Conservation (phyloP, 2,888 invertebrate genomes). For the Machimus rusticus region DNA sequence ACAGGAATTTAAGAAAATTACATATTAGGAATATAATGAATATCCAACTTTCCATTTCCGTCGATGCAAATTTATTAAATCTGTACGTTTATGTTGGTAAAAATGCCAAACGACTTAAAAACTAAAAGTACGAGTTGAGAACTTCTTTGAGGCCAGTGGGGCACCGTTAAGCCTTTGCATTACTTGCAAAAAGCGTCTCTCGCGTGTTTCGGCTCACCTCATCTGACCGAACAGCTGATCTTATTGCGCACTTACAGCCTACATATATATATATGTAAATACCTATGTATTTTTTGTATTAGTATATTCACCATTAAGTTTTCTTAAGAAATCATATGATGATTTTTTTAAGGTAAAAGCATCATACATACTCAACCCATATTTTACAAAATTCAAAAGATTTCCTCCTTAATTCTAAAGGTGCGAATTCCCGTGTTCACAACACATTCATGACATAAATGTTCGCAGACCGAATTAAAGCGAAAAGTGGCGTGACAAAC, state of each 20-base stretch:
- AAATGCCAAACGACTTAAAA: no score
- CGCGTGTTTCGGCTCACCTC: neutral
- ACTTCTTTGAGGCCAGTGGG: neutral
- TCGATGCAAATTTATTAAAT: no score
- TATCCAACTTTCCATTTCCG: neutral
- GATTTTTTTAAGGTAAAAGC: neutral
- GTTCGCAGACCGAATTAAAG: neutral
- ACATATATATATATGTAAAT: no score
- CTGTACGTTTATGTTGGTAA: no score
- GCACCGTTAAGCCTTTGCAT: neutral
- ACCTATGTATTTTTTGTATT: neutral
- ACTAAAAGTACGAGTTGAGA: neutral
- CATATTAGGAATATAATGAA: neutral
- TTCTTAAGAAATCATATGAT: neutral
- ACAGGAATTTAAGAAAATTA: no score
- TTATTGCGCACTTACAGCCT: neutral
- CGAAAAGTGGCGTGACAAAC: constrained; percentile 12
- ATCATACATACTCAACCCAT: neutral
- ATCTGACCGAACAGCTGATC: neutral
- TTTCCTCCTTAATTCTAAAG: neutral
- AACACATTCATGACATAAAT: neutral
- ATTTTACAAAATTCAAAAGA: neutral
- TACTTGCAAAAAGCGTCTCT: neutral
- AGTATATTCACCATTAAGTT: neutral
- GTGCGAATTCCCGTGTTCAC: neutral